A percentile compares a stretch with the other conserved stretches of the same genome.
These are phyloP conservation scores for Ormyrus rosae DNA, from an alignment of 2,888 invertebrate species.

Conservation along the genomic window DNA sequence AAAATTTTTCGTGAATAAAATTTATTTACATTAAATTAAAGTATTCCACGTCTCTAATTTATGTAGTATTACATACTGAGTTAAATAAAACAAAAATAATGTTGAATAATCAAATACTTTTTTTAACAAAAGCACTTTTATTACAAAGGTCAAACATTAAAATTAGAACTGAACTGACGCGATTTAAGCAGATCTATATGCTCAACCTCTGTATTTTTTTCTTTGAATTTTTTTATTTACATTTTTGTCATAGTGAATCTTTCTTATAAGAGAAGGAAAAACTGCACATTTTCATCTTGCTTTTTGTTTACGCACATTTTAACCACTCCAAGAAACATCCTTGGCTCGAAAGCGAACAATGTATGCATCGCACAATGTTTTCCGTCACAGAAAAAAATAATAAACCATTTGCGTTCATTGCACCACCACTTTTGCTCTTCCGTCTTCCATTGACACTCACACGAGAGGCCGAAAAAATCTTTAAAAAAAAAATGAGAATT, in stretches of 20 bases:
- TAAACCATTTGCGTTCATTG: slow-evolving; percentile 39
- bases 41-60: background rate
- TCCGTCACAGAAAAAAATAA: slow-evolving; percentile 14
- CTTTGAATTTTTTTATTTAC: slow-evolving; percentile 54
- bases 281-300: slow-evolving; percentile 38
- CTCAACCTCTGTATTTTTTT: slow-evolving; percentile 49
- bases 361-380: slow-evolving; percentile 1
- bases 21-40: slow-evolving; percentile 25
- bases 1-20: background rate
- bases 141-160: slow-evolving; percentile 24
- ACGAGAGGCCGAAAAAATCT: slow-evolving; percentile 2
- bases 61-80: slow-evolving; percentile 7
- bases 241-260: slow-evolving; percentile 46
- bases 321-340: slow-evolving; percentile 2
- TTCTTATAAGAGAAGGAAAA: slow-evolving; percentile 35
- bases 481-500: slow-evolving; percentile 9
- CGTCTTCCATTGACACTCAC: background rate
- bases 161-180: slow-evolving; percentile 36
- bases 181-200: slow-evolving; percentile 38
- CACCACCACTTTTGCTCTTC: slow-evolving; percentile 32
- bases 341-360: background rate
- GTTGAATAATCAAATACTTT: slow-evolving; percentile 8
- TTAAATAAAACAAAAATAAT: slow-evolving; percentile 12
- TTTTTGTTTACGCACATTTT: background rate
- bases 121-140: background rate